Percentiles rank a stretch among this genome's conserved stretches.
Evolutionary conservation across 2,797 vertebrate genomes (phyloP).

Genomic region (Picus viridis): DNA sequence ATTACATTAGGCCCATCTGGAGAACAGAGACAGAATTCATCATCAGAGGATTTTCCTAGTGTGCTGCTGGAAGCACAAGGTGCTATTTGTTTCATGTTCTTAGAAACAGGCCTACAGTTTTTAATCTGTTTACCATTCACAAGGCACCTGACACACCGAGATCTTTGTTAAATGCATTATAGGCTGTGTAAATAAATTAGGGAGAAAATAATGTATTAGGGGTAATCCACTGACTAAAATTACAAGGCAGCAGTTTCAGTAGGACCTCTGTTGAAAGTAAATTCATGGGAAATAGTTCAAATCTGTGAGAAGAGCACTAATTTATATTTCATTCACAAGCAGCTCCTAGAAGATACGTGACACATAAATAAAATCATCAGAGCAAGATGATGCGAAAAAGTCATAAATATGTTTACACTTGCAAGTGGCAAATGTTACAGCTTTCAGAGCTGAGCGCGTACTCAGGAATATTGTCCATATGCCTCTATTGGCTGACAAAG

Average conservation of each 20-base stretch:
- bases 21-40: not conserved
- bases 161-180: constrained; percentile 18
- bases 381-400: constrained; percentile 58
- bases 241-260: not conserved
- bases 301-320: not conserved
- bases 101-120: not conserved
- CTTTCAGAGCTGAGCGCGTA: constrained; percentile 54
- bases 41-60: not conserved
- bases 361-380: constrained; percentile 1
- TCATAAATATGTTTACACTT: constrained; percentile 66
- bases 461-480: constrained; percentile 72
- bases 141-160: not conserved
- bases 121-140: constrained; percentile 21
- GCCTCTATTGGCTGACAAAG: constrained; percentile 70
- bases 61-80: not conserved
- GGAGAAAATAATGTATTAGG: not conserved
- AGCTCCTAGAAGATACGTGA: not conserved
- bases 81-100: not conserved
- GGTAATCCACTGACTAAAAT: constrained; percentile 10
- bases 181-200: constrained; percentile 10
- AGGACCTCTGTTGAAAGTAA: not conserved
- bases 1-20: not conserved
- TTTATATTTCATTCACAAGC: constrained; percentile 16
- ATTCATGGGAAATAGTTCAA: not conserved
- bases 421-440: constrained; percentile 68